Evolutionary conservation across 2,888 invertebrate genomes (phyloP), one percentile per base, ranked within the genome.

Genomic region (Horisme vitalbata): DNA sequence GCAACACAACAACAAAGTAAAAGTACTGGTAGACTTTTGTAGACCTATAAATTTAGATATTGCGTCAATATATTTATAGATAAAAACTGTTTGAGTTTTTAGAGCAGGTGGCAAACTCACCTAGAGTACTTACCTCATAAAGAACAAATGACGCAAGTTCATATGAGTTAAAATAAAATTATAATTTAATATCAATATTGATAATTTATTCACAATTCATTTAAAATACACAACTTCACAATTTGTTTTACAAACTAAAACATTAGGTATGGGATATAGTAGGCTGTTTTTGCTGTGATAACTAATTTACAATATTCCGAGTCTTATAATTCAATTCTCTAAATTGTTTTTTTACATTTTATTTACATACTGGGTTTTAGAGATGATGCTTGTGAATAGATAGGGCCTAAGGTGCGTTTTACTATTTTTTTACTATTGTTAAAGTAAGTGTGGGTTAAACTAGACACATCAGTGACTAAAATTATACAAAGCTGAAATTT

Each of bases 211-310:
- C 85, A 88, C 88, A 88, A 87, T 87, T 88, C 84, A 87, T 87
- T 87, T 88, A 89, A 89, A 88, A 88, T 89, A 89, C 89, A 88
- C 88, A 88, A 89, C 77, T 87, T 88, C 87, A 88, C 87, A 87
- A 85, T 83, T 79, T 75, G 80, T 83, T 86, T 86, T 84, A 82
- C 68, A 82, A 89, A 88, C 85, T 88, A 86, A 87, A 87, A 83
- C 70, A 79, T 85, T 85, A 85, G 84, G 82, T 85, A 87, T 79
- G 71, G 86, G 83, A 83, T 85, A 86, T 81, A 75, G 79, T 68
- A 80, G 82, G 79, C 76, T 82, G 77, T 2, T 75, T 79, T 70
- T 79, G 82, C 70, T 68, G 72, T 79, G 81, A 80, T 79, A 71
- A 66, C 82, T 86, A 85, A 75, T 83, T 79, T 82, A 83, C 77